Percentiles rank a stretch among this genome's conserved stretches.
Evolutionary conservation across 2,797 vertebrate species (phyloP).

Genomic region (Florisuga fusca): DNA sequence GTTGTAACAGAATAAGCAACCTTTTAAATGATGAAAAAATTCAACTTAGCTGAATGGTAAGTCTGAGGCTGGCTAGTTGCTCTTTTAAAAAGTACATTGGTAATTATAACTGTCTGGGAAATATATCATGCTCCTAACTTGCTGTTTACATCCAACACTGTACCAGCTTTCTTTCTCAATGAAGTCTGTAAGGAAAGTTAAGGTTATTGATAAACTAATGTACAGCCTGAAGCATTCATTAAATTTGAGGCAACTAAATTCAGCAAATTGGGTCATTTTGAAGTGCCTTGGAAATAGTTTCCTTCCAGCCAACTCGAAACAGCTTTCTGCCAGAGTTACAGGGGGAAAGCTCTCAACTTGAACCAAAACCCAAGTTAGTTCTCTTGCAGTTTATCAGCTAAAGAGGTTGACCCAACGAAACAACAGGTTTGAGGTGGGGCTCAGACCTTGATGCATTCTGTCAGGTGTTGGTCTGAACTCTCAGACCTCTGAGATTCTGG

Average conservation of each 20-base stretch:
- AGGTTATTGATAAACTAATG: background rate
- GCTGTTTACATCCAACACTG: background rate
- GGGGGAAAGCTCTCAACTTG: background rate
- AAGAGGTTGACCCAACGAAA: background rate
- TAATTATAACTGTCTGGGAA: background rate
- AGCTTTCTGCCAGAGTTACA: conserved; percentile 43
- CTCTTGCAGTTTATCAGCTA: background rate
- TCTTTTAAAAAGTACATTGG: background rate
- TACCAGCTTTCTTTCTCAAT: background rate
- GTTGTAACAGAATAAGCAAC: background rate
- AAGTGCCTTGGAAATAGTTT: conserved; percentile 68
- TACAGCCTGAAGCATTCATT: background rate
- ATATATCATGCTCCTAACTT: background rate
- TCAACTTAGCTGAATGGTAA: background rate
- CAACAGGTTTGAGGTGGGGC: background rate
- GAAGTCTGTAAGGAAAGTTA: background rate
- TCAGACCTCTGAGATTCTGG: background rate
- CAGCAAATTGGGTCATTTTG: background rate
- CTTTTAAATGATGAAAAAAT: background rate
- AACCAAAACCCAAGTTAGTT: background rate
- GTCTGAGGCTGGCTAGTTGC: background rate
- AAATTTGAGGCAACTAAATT: conserved; percentile 9
- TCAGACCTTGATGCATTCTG: background rate
- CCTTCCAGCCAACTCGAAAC: conserved; percentile 8
- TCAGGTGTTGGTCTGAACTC: background rate